Evolutionary conservation across 2,797 vertebrate species (phyloP).

Genomic region (Urocyon cinereoargenteus): DNA sequence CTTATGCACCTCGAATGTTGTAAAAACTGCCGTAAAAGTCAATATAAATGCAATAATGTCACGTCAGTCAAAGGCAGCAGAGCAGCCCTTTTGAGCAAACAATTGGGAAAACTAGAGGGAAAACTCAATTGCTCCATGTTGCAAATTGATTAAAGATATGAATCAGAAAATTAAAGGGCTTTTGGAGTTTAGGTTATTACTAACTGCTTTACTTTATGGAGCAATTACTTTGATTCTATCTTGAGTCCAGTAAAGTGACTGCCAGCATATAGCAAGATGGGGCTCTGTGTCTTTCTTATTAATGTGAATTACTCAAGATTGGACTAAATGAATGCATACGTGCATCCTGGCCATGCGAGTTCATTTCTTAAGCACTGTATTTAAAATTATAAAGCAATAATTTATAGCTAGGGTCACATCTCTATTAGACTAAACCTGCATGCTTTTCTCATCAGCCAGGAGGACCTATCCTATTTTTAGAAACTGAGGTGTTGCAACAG

Average conservation of each 20-base stretch:
- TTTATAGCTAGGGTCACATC: neutral
- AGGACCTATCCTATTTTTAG: neutral
- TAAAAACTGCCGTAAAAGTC: conserved; percentile 86
- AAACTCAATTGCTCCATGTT: conserved; percentile 80
- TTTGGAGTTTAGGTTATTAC: conserved; percentile 83
- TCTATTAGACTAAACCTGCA: conserved; percentile 18
- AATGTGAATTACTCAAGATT: conserved; percentile 52
- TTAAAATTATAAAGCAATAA: conserved; percentile 57
- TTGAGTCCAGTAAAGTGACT: conserved; percentile 75
- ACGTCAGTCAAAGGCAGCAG: conserved; percentile 81
- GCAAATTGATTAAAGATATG: conserved; percentile 87
- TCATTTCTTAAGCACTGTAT: conserved; percentile 47
- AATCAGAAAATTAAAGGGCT: conserved; percentile 87
- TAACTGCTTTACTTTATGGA: conserved; percentile 83
- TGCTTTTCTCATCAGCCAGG: neutral
- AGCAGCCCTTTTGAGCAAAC: conserved; percentile 83
- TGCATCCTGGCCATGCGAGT: conserved; percentile 8
- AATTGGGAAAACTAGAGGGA: conserved; percentile 81
- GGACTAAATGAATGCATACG: neutral
- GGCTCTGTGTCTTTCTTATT: conserved; percentile 62
- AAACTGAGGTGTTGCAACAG: neutral
- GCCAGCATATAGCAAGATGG: neutral
- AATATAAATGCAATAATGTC: conserved; percentile 84
- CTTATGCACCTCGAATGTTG: conserved; percentile 83
- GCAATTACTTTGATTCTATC: conserved; percentile 84